Base-by-base conservation (phyloP, 2,888 invertebrate genomes). In the Glaucopsyche alexis region DNA sequence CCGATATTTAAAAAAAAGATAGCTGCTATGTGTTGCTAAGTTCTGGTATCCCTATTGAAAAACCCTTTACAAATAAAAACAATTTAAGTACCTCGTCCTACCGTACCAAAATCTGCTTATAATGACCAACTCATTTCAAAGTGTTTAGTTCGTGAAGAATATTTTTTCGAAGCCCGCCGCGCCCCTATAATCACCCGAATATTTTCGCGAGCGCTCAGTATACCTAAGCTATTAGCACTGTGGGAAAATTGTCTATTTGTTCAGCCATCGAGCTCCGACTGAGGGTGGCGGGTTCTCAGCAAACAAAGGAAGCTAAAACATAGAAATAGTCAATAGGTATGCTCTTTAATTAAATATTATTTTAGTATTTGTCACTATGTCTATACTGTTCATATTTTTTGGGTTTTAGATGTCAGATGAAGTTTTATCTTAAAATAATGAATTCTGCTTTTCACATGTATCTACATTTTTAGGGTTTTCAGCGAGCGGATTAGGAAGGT, bases 171-270 rank as follows among this genome's bases (percentile, higher is more conserved):
- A 38, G 38, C 42, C 16, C 38, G 47, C 29, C 66, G n/a, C 52
- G 13, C 65, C 72, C 50, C 29, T 67, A 73, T 73, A 71, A 74
- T 71, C 55, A 66, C 65, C 67, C 42, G 49, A 71, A 74, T 71
- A 66, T 71, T 74, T 71, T 16, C n/a, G 67, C 38, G 40, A 40
- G 50, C 72, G 29, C 9, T 66, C 38, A 29, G 52, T 71, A 60
- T 64, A 69, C 71, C 60, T 47, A 71, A 71, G 77, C 84, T 83
- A 86, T 86, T 86, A 85, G 84, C 84, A 81, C 83, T 82, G 85
- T 87, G 87, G 84, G 85, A 87, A 86, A 80, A 81, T 82, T 80
- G 75, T 79, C 80, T 86, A 84, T 87, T 86, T 86, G 81, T 80
- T 74, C 87, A 87, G 85, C 79, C 76, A 80, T 73, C 72, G 64